These are phyloP conservation scores for Actinia equina DNA, from an alignment of 64 coral and sea anemone species.

Conservation along the genomic window DNA sequence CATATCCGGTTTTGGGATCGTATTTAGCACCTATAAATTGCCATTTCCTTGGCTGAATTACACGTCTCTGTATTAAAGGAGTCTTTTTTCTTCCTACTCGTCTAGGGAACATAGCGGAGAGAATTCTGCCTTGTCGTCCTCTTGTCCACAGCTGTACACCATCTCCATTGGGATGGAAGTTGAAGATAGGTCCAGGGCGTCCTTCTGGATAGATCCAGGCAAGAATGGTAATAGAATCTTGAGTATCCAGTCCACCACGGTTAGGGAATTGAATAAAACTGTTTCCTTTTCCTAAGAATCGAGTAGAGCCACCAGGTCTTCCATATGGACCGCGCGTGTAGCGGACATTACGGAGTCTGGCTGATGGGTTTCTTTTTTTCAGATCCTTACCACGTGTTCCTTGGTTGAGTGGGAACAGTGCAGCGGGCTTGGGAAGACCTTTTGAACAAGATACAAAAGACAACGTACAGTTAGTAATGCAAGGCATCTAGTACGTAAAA, in stretches of 20 bases:
- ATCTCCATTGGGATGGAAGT: constrained; percentile 42
- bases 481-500: background rate
- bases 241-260: constrained; percentile 42
- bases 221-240: constrained; percentile 30
- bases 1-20: constrained; percentile 19
- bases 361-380: constrained; percentile 12
- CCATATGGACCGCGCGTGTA: constrained; percentile 37
- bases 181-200: constrained; percentile 45
- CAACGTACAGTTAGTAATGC: background rate
- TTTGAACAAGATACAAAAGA: background rate
- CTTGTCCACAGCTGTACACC: constrained; percentile 45
- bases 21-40: constrained; percentile 50
- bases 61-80: background rate
- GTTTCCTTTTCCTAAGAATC: constrained; percentile 7
- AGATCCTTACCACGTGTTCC: constrained; percentile 36
- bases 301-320: constrained; percentile 30
- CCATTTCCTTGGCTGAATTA: constrained; percentile 34
- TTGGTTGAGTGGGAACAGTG: constrained; percentile 45
- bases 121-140: background rate
- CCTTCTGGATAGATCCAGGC: constrained; percentile 48
- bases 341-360: constrained; percentile 22
- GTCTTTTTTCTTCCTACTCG: constrained; percentile 32
- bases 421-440: constrained; percentile 40
- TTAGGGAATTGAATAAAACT: constrained; percentile 63
- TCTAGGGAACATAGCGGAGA: constrained; percentile 30